Evolutionary conservation across 2,113 vertebrate genomes (phyloP).

Genomic region (Dendrocopos noguchii): DNA sequence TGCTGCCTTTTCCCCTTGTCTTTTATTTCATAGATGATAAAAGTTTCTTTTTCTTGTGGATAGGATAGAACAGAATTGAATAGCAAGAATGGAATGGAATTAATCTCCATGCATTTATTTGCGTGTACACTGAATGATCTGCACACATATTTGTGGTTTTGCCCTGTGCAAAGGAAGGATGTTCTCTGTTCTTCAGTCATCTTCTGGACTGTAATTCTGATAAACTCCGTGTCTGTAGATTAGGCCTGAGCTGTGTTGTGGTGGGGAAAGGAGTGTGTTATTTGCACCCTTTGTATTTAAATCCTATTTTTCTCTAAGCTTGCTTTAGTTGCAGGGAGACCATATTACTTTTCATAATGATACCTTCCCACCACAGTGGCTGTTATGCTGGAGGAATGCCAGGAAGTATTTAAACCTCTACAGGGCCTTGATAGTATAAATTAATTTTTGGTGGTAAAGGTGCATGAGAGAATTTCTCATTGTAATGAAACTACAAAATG

Average conservation of each 20-base stretch:
- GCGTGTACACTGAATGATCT: neutral
- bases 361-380: neutral
- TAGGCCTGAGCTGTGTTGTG: neutral
- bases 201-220: neutral
- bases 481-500: neutral
- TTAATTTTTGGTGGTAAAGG: neutral
- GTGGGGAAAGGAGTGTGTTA: neutral
- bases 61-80: too few species aligned
- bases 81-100: neutral
- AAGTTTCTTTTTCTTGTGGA: neutral
- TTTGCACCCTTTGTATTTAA: neutral
- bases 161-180: neutral
- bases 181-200: neutral
- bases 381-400: neutral
- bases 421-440: neutral
- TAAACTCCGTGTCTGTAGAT: neutral
- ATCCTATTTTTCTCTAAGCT: conserved; percentile 15
- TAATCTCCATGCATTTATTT: neutral
- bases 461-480: neutral
- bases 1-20: neutral
- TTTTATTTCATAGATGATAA: neutral
- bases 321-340: neutral
- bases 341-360: neutral
- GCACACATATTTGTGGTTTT: neutral
- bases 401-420: neutral